phyloP scores from a whole-genome alignment of 2,113 vertebrate species.

The Perca schrenkii region DNA sequence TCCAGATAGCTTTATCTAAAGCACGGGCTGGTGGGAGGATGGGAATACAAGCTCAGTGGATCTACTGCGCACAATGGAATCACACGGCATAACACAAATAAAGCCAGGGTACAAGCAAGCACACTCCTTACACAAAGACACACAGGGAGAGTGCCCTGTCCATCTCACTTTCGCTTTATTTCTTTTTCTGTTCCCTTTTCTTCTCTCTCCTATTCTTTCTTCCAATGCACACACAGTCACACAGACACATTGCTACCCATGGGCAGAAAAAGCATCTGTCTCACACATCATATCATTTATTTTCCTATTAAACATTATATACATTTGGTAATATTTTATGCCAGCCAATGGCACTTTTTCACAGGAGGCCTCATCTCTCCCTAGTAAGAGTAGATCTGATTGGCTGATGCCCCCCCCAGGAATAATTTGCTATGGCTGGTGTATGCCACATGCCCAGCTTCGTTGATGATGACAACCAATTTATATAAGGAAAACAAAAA shows the following conservation, averaged over 20 bases:
- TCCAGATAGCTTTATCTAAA: slow-evolving; percentile 77
- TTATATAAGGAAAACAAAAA: not conserved
- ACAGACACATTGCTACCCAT: slow-evolving; percentile 17
- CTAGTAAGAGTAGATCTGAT: not conserved
- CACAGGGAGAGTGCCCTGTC: slow-evolving; percentile 44
- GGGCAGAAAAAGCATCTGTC: not conserved
- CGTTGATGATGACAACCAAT: not conserved
- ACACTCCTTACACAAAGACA: slow-evolving; percentile 60
- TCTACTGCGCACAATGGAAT: slow-evolving; percentile 75
- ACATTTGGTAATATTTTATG: not conserved
- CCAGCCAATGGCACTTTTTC: not conserved
- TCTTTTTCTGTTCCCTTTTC: slow-evolving; percentile 54
- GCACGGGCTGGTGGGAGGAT: slow-evolving; percentile 52
- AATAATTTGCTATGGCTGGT: not conserved
- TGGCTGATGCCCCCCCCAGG: not conserved
- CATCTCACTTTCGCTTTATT: slow-evolving; percentile 55
- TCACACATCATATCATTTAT: slow-evolving; percentile 15
- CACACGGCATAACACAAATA: slow-evolving; percentile 77
- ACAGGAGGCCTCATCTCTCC: not conserved
- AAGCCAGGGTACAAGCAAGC: slow-evolving; percentile 70
- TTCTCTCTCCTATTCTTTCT: slow-evolving; percentile 37
- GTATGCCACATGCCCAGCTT: not conserved
- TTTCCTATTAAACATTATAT: slow-evolving; percentile 13
- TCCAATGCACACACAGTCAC: slow-evolving; percentile 18
- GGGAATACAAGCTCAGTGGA: slow-evolving; percentile 70